Conservation (phyloP, 2,797 vertebrate species). For the Protonibea diacanthus region DNA sequence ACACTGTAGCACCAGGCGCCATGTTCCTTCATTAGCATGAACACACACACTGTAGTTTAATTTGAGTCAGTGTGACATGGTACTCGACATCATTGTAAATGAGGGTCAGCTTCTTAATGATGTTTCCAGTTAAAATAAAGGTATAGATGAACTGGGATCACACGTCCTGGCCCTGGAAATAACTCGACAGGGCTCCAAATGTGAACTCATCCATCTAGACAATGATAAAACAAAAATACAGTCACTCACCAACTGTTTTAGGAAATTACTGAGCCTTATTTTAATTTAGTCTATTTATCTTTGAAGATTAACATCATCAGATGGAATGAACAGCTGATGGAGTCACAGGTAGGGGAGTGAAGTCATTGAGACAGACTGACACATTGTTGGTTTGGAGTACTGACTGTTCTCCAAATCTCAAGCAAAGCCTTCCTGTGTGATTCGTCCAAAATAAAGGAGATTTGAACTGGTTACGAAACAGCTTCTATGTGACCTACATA, state of each 20-base stretch:
- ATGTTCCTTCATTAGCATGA: neutral
- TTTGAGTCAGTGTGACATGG: neutral
- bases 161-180: neutral
- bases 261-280: neutral
- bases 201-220: neutral
- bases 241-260: neutral
- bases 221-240: neutral
- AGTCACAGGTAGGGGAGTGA: neutral
- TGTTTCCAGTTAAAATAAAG: too few relatives aligned
- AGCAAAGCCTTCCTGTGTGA: neutral
- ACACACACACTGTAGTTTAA: neutral
- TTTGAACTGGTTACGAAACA: too few relatives aligned
- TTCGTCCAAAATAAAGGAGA: neutral
- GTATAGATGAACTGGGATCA: neutral
- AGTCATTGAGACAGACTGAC: neutral
- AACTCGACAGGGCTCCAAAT: neutral
- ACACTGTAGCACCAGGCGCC: neutral
- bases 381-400: neutral
- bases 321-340: neutral
- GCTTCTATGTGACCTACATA: too few relatives aligned
- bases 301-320: neutral
- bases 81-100: too few relatives aligned
- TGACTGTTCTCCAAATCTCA: neutral
- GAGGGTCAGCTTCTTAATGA: too few relatives aligned
- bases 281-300: neutral